Evolutionary conservation across 1,140 invertebrate genomes (phyloP).

Genomic region (Papilio machaon): DNA sequence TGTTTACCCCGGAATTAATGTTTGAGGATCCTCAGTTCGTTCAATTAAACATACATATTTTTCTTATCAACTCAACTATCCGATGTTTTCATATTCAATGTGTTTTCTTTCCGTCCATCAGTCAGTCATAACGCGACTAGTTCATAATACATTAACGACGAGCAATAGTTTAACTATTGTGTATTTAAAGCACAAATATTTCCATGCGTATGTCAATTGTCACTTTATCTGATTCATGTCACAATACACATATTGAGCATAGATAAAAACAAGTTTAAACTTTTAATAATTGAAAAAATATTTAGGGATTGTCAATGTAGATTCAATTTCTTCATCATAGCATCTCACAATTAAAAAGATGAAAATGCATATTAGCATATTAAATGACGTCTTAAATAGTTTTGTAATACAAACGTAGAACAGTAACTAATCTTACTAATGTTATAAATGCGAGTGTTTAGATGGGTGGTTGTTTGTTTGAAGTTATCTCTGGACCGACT

Average conservation of each 20-base stretch:
- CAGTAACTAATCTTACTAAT: too few relatives aligned
- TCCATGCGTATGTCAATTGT: not conserved
- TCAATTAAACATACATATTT: slow-evolving; percentile 13
- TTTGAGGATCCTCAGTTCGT: slow-evolving; percentile 9
- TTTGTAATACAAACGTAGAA: not conserved
- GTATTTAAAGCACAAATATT: not conserved
- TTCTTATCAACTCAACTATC: slow-evolving; percentile 2
- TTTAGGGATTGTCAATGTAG: too few relatives aligned
- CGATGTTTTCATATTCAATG: slow-evolving; percentile 5
- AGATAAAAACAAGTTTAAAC: not conserved
- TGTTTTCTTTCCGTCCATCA: slow-evolving; percentile 30
- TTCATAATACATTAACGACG: slow-evolving; percentile 8
- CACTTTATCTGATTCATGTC: not conserved
- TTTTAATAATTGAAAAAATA: not conserved
- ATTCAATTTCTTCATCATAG: too few relatives aligned
- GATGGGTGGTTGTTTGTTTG: too few relatives aligned
- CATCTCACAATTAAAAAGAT: too few relatives aligned
- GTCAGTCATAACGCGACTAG: not conserved
- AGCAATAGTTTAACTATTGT: not conserved
- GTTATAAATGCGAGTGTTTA: too few relatives aligned
- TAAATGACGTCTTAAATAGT: not conserved
- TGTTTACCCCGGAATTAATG: slow-evolving; percentile 18
- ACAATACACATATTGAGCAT: not conserved
- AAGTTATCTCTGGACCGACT: too few relatives aligned
- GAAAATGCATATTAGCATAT: too few relatives aligned